Percentiles rank a stretch among this genome's conserved stretches.
Evolutionary conservation across 2,113 vertebrate species (phyloP).

Genomic region (Phaethornis superciliosus): DNA sequence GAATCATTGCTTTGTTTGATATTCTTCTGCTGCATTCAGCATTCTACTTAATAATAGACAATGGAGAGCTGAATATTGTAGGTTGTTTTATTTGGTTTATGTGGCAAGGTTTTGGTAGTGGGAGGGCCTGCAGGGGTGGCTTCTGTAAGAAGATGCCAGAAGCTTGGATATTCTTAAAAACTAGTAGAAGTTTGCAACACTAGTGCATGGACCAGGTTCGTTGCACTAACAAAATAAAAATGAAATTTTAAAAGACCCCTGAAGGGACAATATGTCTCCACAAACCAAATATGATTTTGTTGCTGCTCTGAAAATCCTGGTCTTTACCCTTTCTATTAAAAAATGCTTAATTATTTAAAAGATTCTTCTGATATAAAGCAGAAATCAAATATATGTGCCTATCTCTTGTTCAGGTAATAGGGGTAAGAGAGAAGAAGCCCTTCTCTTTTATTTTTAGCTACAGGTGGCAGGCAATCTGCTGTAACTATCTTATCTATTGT

Average conservation of each 20-base stretch:
- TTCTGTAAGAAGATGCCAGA: not conserved
- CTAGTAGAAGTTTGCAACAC: not conserved
- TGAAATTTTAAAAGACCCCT: not conserved
- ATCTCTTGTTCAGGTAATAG: not conserved
- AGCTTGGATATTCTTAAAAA: not conserved
- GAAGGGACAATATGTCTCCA: not conserved
- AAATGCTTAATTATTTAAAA: not conserved
- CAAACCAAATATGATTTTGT: not conserved
- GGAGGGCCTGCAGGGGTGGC: not conserved
- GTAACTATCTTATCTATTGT: not conserved
- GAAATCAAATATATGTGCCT: accelerated
- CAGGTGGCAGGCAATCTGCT: not conserved
- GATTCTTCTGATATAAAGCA: not conserved
- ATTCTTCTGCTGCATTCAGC: slow-evolving; percentile 26
- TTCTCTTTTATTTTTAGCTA: slow-evolving; percentile 1
- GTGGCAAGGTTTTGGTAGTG: not conserved
- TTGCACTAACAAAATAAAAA: not conserved
- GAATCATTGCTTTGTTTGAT: slow-evolving; percentile 44
- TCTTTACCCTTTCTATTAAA: not conserved
- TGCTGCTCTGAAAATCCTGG: not conserved
- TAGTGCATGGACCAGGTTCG: not conserved
- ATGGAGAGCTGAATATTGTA: not conserved
- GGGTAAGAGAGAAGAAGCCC: not conserved
- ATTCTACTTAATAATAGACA: slow-evolving; percentile 38
- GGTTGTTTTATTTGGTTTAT: not conserved